Percentiles rank a stretch among this genome's conserved stretches.
phyloP scores from a whole-genome alignment of 1,140 invertebrate species.

The Lepidurus apus region DNA sequence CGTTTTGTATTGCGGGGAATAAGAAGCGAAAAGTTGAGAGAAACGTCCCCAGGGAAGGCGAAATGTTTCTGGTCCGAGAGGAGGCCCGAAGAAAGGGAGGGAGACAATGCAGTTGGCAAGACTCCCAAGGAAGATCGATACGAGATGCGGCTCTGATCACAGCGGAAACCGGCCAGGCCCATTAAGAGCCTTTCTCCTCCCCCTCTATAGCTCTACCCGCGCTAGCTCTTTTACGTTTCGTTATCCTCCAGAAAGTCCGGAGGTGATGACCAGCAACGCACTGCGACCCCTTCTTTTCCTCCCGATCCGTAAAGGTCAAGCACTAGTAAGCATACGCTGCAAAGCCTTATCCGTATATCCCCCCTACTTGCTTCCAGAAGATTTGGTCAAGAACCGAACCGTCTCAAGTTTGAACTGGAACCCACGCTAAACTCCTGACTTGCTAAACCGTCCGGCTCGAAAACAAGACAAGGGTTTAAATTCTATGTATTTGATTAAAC shows the following conservation, averaged over 20 bases:
- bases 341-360: background rate
- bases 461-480: too few species aligned
- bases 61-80: background rate
- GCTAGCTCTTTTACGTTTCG: background rate
- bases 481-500: too few species aligned
- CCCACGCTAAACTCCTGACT: too few species aligned
- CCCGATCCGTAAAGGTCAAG: background rate
- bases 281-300: background rate
- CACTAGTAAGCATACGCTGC: background rate
- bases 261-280: background rate
- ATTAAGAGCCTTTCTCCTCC: background rate
- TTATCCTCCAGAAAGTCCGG: background rate
- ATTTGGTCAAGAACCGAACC: too few species aligned
- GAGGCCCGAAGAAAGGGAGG: background rate
- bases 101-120: conserved; percentile 12
- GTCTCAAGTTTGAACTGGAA: too few species aligned
- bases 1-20: background rate
- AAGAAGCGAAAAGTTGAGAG: background rate
- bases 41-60: background rate
- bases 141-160: conserved; percentile 17
- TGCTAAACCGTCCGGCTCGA: too few species aligned
- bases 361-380: too few species aligned
- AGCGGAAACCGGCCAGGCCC: background rate
- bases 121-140: conserved; percentile 3
- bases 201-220: background rate